Evolutionary conservation across 2,888 invertebrate species (phyloP).

Genomic region (Parascotia fuliginaria): DNA sequence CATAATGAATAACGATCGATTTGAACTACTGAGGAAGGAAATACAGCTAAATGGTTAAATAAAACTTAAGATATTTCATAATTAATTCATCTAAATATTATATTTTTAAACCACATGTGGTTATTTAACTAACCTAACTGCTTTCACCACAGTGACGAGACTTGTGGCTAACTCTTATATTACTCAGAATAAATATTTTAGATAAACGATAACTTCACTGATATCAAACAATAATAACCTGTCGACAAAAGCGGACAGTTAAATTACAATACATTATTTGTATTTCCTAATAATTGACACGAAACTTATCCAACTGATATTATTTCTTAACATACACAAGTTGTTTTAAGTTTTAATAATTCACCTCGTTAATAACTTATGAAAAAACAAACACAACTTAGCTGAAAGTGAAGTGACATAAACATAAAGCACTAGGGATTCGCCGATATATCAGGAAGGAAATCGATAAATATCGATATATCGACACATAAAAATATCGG

Average conservation of each 20-base stretch:
- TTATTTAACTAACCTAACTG: background rate
- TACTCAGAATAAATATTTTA: constrained; percentile 3
- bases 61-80: background rate
- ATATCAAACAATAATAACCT: constrained; percentile 1
- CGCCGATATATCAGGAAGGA: no score
- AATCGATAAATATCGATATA: no score
- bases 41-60: constrained; percentile 51
- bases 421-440: no score
- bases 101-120: background rate
- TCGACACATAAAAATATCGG: no score
- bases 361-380: no score
- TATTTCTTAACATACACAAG: background rate
- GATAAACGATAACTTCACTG: background rate
- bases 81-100: background rate
- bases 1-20: no score
- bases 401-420: no score
- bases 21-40: no score
- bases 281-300: background rate
- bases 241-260: no score
- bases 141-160: background rate
- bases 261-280: no score
- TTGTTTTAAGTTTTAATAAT: background rate
- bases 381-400: no score
- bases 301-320: background rate
- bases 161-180: background rate